Evolutionary conservation across 2,797 vertebrate species (phyloP), one percentile per base, ranked within the genome.

Genomic region (Chrysolophus pictus): DNA sequence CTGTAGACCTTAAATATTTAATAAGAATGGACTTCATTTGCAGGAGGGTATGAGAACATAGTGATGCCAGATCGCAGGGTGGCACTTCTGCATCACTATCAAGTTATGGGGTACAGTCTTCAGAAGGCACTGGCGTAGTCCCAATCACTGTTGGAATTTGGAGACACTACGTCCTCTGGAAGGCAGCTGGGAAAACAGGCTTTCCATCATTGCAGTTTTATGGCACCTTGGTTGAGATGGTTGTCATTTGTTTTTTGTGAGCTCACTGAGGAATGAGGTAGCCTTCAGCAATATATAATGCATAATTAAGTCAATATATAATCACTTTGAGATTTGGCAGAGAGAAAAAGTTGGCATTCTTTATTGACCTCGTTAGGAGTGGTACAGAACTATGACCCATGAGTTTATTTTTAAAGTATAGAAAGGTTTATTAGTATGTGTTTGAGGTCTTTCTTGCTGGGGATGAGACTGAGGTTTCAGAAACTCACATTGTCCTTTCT

Each of bases 311-410:
- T 95, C 87, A 81, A 53, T 92, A 58, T 67, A 74, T 94, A 77
- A 72, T 53, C 55, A 77, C 55, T 47, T 47, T 86, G 68, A 91
- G 64, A 56, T 91, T 84, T 92, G 58, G 39, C 80, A 87, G 88
- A 81, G 82, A 76, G 73, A 75, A 79, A 89, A 14, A 62, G 63
- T 73, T 63, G 84, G 70, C 59, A 21, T 79, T 65, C 76, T 91
- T 87, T 94, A 92, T 91, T 75, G 84, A 92, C 71, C 88, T 95
- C 91, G 74, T 84, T 77, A 75, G 29, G 65, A 94, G 44, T 44
- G 56, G 78, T 73, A 63, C 74, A 89, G 37, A 78, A 51, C 74
- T 82, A 35, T 62, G 68, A 31, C 10, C 49, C 59, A 39, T 58
- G 23, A 47, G 26, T 80, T 76, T 63, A 82, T 90, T 95, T 89